Percentiles rank a stretch among this genome's conserved stretches.
phyloP scores from a whole-genome alignment of 2,113 vertebrate genomes.

The Prunella himalayana region DNA sequence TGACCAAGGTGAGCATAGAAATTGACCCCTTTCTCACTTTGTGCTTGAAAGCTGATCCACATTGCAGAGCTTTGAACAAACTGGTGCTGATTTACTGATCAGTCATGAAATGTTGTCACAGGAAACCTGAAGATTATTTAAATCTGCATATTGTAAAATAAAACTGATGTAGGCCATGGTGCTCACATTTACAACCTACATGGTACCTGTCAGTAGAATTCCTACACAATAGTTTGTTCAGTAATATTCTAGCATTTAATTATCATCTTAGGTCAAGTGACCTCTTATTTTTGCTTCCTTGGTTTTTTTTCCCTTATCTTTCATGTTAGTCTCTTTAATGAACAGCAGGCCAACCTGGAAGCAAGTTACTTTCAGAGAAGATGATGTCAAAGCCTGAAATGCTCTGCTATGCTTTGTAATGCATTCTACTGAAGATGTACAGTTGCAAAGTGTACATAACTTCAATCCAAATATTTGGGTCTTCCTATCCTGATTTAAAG shows the following conservation, averaged over 20 bases:
- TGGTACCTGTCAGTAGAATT: not conserved
- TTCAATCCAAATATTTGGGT: not conserved
- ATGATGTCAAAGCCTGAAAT: not conserved
- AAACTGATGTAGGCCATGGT: not conserved
- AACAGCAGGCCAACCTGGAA: not conserved
- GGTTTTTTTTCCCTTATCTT: not conserved
- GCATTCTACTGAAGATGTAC: not conserved
- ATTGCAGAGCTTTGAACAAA: not conserved
- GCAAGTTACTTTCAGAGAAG: not conserved
- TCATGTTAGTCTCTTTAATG: not conserved
- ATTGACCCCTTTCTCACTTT: accelerated
- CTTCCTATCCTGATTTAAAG: not conserved
- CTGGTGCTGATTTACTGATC: not conserved
- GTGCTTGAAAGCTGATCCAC: not conserved
- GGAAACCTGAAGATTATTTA: not conserved
- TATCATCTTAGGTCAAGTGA: not conserved
- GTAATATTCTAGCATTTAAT: not conserved
- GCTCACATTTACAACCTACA: accelerated
- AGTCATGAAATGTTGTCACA: not conserved
- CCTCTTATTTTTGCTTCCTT: not conserved
- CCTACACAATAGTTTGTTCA: not conserved
- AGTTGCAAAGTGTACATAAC: not conserved
- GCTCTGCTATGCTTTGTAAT: not conserved
- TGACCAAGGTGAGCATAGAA: conserved; percentile 84
- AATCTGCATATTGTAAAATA: not conserved